Evolutionary conservation across 1,140 invertebrate genomes (phyloP), one percentile per base, ranked within the genome.

Genomic region (Rhagoletis zephyria): DNA sequence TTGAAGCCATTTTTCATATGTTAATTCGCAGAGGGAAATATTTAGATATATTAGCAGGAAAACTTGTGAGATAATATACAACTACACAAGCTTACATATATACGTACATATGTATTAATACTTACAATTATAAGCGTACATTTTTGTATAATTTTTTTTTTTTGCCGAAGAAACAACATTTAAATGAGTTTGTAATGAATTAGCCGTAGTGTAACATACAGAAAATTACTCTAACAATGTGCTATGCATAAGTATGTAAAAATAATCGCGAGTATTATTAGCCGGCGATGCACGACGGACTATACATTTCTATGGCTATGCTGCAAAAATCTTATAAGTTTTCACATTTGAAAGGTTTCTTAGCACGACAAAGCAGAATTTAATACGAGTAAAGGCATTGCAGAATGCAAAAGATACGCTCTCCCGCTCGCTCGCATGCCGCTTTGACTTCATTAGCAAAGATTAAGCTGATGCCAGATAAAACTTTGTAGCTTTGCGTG

Each of bases 341-440:
- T 56, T 59, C 74, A 48, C 74, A 81, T 81, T 81, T 81, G 74
- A 81, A 81, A 81, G 74, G 74, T 30, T 81, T 81, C 74, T 51
- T 56, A n/a, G 56, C 74, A n/a, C n/a, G 45, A 81, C 74, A 81
- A 56, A 59, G 67, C 67, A 16, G 56, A 81, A 56, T 30, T 7
- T 30, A 30, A 67, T 14, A 67, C 7, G 64, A 30, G 30, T 4
- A 67, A 63, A 67, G 3, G 40, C 30, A 7, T 63, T 9, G 10
- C 4, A 63, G n/a, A 63, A n/a, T 63, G 61, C 61, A 63, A 63
- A 12, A 63, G n/a, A 16, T 63, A 16, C n/a, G n/a, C 61, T 48
- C 48, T 45, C 70, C 45, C 14, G 16, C 40, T 12, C 30, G 40
- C 65, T 48, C 48, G 70, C 70, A 74, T 45, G 16, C 40, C 40